phyloP scores from a whole-genome alignment of 2,797 vertebrate genomes.

The Nannoperca australis region DNA sequence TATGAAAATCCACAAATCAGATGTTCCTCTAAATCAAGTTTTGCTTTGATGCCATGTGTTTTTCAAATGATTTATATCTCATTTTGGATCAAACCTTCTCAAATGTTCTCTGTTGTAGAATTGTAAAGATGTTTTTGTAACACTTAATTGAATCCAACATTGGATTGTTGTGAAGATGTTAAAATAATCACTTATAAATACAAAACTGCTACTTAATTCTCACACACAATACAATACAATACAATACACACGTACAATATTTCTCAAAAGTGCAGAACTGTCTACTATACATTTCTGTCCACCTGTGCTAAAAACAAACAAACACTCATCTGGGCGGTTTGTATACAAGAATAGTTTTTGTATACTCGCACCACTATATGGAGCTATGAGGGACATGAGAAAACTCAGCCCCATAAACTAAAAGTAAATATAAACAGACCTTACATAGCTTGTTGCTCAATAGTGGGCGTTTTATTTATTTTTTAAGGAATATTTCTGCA shows the following conservation, averaged over 20 bases:
- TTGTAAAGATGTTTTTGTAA: conserved; percentile 22
- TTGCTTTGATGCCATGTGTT: conserved; percentile 41
- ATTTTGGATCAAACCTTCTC: conserved; percentile 6
- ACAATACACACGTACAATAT: neutral
- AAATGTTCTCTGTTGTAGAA: neutral
- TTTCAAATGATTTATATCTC: conserved; percentile 26
- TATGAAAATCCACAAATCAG: conserved; percentile 50
- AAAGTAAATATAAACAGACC: conserved; percentile 58
- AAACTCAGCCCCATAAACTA: conserved; percentile 31
- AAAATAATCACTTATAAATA: neutral
- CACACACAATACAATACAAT: neutral
- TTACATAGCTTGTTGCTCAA: conserved; percentile 51
- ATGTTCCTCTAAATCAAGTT: conserved; percentile 40
- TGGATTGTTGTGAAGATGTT: neutral
- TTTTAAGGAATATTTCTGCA: conserved; percentile 18
- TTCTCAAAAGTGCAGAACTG: neutral
- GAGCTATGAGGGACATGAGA: conserved; percentile 27
- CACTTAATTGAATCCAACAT: neutral
- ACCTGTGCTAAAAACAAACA: conserved; percentile 29
- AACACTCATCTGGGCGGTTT: conserved; percentile 20
- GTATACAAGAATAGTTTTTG: conserved; percentile 22
- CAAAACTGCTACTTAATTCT: neutral
- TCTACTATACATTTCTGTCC: neutral
- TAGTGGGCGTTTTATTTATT: conserved; percentile 8
- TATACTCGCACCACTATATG: conserved; percentile 18